Conservation (phyloP, 1,140 invertebrate species). For the Dreissena rostriformis region DNA sequence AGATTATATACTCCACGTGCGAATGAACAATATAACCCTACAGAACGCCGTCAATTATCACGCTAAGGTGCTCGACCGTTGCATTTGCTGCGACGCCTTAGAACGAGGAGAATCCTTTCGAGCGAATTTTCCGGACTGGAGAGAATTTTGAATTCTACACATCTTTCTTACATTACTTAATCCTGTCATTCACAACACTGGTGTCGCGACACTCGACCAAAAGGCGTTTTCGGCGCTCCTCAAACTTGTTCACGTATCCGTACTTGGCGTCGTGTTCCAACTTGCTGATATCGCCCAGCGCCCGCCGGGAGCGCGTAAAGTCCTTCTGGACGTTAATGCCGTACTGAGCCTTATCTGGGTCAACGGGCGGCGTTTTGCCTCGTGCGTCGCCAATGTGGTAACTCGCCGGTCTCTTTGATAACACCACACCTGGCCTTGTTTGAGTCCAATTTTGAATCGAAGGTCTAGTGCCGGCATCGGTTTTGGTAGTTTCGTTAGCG, state of each 20-base stretch:
- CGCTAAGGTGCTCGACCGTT: slow-evolving; percentile 22
- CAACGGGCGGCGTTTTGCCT: background rate
- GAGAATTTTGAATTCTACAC: slow-evolving; percentile 59
- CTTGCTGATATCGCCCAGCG: slow-evolving; percentile 60
- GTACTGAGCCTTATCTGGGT: slow-evolving; percentile 38
- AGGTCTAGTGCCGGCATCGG: background rate
- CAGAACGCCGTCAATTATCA: slow-evolving; percentile 3
- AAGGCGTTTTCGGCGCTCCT: slow-evolving; percentile 56
- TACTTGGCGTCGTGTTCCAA: slow-evolving; percentile 63
- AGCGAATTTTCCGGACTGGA: slow-evolving; percentile 41
- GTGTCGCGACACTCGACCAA: slow-evolving; percentile 55
- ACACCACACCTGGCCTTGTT: background rate
- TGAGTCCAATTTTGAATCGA: background rate
- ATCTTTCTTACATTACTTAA: slow-evolving; percentile 54
- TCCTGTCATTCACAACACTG: slow-evolving; percentile 43
- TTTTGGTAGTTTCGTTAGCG: background rate
- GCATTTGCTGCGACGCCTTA: slow-evolving; percentile 8
- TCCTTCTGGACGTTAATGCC: slow-evolving; percentile 58
- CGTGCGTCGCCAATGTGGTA: slow-evolving; percentile 1
- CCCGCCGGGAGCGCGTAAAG: slow-evolving; percentile 56
- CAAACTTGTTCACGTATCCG: slow-evolving; percentile 58
- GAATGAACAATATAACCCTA: no score
- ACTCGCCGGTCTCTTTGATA: slow-evolving; percentile 32
- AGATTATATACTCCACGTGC: no score
- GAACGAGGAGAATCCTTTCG: slow-evolving; percentile 38